Conservation (phyloP, 2,113 vertebrate species). For the Anoura caudifer region DNA sequence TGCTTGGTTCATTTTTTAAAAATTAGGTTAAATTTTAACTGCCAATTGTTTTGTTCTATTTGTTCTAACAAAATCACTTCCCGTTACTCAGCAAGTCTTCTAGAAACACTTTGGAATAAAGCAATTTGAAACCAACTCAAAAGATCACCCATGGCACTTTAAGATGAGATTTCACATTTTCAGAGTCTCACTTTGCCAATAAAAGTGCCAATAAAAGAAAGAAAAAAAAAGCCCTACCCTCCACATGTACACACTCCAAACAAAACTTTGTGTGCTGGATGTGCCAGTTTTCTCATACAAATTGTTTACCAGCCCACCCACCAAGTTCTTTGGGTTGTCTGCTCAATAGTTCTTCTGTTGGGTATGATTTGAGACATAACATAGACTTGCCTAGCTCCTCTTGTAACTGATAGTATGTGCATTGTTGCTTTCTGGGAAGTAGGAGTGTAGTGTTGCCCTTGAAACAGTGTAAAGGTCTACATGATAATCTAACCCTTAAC, state of each 20-base stretch:
- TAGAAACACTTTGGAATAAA: conserved; percentile 36
- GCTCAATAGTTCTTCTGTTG: conserved; percentile 1
- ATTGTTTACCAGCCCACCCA: not conserved
- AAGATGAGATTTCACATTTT: conserved; percentile 31
- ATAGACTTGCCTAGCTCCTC: not conserved
- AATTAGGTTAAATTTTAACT: conserved; percentile 52
- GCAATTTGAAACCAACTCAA: conserved; percentile 28
- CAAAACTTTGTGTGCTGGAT: not conserved
- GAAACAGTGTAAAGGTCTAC: not conserved
- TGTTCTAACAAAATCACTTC: conserved; percentile 59
- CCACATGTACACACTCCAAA: not conserved
- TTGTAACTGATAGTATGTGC: not conserved
- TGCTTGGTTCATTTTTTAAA: not conserved
- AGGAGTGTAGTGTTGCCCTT: not conserved
- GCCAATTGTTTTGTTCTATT: not conserved
- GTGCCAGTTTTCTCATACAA: not conserved
- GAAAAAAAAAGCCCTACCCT: not conserved
- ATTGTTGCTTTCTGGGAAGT: not conserved
- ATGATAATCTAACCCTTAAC: not conserved
- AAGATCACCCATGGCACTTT: conserved; percentile 16
- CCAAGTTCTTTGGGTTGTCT: conserved; percentile 23
- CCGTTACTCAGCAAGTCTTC: conserved; percentile 30
- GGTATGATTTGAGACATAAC: not conserved
- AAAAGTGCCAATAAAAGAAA: not conserved
- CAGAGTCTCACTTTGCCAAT: not conserved